These are phyloP conservation scores for Arremon aurantiirostris DNA, from an alignment of 2,797 vertebrate species.

Conservation along the genomic window DNA sequence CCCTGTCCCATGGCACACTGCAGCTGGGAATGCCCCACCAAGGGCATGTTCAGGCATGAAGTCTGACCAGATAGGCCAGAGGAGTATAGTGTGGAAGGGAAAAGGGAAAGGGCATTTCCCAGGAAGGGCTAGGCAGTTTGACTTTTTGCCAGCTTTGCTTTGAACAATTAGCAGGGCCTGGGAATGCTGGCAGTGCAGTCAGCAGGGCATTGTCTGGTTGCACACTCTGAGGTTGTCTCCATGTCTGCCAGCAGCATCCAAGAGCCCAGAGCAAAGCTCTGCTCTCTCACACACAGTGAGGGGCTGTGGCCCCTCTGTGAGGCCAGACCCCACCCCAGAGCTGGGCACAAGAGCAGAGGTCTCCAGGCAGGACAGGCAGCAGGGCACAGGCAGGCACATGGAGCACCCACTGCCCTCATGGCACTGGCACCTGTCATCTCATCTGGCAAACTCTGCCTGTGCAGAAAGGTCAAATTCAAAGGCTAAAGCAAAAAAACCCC, in stretches of 20 bases:
- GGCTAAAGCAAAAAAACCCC: background rate
- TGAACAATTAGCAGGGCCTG: background rate
- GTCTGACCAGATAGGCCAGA: background rate
- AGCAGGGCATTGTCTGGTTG: slow-evolving; percentile 10
- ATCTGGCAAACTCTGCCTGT: background rate
- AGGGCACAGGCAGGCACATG: background rate
- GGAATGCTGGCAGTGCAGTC: background rate
- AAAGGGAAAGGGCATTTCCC: background rate
- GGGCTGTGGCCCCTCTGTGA: accelerated
- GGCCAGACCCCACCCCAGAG: background rate
- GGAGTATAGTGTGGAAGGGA: background rate
- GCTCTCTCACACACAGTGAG: accelerated
- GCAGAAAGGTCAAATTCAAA: background rate
- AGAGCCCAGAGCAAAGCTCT: background rate
- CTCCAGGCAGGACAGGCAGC: background rate
- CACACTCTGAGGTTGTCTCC: background rate
- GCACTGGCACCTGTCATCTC: accelerated
- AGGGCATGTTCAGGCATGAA: background rate
- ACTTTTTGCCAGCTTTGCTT: background rate
- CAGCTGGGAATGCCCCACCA: accelerated
- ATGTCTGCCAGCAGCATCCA: slow-evolving; percentile 42
- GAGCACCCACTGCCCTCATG: background rate
- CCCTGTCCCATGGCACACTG: accelerated
- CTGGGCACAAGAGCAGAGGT: background rate
- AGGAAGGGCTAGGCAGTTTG: background rate